phyloP scores from a whole-genome alignment of 2,888 invertebrate genomes.

The Drosophila paramelanica region DNA sequence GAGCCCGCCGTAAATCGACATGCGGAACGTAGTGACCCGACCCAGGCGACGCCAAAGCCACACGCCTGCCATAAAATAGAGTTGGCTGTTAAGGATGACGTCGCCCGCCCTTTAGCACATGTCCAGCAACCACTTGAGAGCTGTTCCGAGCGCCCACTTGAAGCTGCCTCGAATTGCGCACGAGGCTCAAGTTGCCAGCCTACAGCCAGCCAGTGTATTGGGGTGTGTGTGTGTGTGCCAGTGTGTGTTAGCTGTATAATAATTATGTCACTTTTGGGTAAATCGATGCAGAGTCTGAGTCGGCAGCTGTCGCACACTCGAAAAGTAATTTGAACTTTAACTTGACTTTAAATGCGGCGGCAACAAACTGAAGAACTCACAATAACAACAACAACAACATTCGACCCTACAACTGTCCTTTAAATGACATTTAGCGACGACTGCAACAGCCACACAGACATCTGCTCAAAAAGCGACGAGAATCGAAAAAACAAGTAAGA shows the following conservation, averaged over 20 bases:
- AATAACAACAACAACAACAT: conserved; percentile 2
- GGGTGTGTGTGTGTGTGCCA: conserved; percentile 11
- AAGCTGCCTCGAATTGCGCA: conserved; percentile 36
- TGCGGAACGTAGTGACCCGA: background rate
- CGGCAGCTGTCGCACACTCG: conserved; percentile 58
- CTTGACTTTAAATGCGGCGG: conserved; percentile 67
- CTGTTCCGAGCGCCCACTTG: conserved; percentile 34
- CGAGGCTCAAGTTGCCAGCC: conserved; percentile 35
- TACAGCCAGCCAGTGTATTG: background rate
- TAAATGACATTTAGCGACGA: conserved; percentile 75
- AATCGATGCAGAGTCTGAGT: conserved; percentile 54
- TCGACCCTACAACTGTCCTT: conserved; percentile 72
- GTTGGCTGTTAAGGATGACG: conserved; percentile 24
- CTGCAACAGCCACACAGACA: conserved; percentile 47
- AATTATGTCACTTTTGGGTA: conserved; percentile 73
- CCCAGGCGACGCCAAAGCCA: conserved; percentile 34
- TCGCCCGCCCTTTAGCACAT: conserved; percentile 48
- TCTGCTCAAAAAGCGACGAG: conserved; percentile 21
- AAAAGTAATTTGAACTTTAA: conserved; percentile 77
- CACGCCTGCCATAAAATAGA: conserved; percentile 66
- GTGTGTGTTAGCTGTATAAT: conserved; percentile 61
- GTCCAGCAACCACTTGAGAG: conserved; percentile 64
- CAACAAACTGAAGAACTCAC: conserved; percentile 9
- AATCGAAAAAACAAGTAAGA: background rate
- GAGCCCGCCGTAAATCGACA: conserved; percentile 60